Conservation (phyloP, 2,888 invertebrate genomes). For the Diploptera punctata region DNA sequence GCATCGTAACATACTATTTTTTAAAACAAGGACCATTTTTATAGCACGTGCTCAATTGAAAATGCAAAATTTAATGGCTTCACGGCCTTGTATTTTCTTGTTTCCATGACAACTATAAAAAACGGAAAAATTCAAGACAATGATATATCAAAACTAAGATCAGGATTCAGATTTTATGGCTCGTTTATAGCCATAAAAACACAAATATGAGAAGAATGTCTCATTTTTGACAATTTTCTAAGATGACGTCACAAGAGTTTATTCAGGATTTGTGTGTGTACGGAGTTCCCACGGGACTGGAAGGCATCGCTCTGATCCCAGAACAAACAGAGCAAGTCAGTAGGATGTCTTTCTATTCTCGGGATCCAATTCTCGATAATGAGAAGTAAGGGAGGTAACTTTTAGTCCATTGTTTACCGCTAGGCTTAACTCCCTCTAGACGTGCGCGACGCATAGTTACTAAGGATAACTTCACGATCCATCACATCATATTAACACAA, state of each 20-base stretch:
- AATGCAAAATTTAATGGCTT: no score
- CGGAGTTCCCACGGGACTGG: slow-evolving; percentile 18
- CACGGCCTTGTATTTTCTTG: no score
- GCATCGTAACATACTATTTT: no score
- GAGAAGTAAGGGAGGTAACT: slow-evolving; percentile 17
- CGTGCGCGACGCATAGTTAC: slow-evolving; percentile 5
- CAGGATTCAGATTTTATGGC: no score
- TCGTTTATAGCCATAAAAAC: no score
- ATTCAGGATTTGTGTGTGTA: neutral
- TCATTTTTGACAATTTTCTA: neutral
- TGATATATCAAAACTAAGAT: no score
- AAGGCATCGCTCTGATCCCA: slow-evolving; percentile 30
- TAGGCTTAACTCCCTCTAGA: slow-evolving; percentile 9
- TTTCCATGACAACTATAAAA: no score
- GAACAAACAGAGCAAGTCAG: slow-evolving; percentile 37
- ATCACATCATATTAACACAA: no score
- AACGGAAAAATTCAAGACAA: no score
- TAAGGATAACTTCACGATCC: neutral
- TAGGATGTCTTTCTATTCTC: slow-evolving; percentile 10
- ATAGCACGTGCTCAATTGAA: no score
- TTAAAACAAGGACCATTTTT: no score
- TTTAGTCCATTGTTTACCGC: slow-evolving; percentile 12
- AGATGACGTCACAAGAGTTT: neutral
- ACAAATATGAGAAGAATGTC: no score
- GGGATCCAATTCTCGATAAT: slow-evolving; percentile 41